Evolutionary conservation across 2,797 vertebrate genomes (phyloP).

Genomic region (Peromyscus attwateri): DNA sequence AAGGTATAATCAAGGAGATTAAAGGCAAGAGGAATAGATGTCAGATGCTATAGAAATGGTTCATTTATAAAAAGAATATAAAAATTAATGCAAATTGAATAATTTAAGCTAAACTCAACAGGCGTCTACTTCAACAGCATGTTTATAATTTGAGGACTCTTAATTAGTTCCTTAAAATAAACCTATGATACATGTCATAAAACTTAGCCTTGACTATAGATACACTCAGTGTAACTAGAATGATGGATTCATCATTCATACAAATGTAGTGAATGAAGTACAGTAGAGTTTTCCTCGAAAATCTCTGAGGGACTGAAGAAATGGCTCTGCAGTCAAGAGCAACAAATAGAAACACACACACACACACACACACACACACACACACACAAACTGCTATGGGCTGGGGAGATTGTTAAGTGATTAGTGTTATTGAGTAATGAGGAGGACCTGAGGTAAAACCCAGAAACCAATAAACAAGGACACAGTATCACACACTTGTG

Average conservation of each 20-base stretch:
- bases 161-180: neutral
- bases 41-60: neutral
- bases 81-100: neutral
- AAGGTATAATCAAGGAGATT: neutral
- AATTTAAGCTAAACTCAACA: neutral
- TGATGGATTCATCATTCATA: neutral
- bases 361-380: neutral
- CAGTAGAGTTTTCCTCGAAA: neutral
- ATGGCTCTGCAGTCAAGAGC: neutral
- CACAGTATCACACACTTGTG: neutral
- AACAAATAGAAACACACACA: neutral
- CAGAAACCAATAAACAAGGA: neutral
- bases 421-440: neutral
- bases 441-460: neutral
- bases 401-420: neutral
- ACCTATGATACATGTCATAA: neutral
- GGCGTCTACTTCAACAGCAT: conserved; percentile 4
- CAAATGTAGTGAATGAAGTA: neutral
- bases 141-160: neutral
- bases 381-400: neutral
- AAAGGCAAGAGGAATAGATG: neutral
- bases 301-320: neutral
- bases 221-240: neutral
- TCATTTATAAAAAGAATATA: neutral
- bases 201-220: neutral